These are phyloP conservation scores for zebrafish (Danio rerio) DNA, from an alignment of 2,113 vertebrate genomes.

Conservation along the genomic window GRCz12tu NC_133187.1:42488001-42488500, in stretches of 20 bases:
- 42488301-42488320: neutral
- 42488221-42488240: constrained; percentile 3
- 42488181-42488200: constrained; percentile 36
- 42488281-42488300: neutral
- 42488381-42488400: no score
- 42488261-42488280: neutral
- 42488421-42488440: no score
- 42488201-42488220: constrained; percentile 27
- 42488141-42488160: constrained; percentile 46
- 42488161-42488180: constrained; percentile 29
- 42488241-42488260: neutral
- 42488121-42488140: constrained; percentile 37
- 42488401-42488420: no score
- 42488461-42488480: no score
- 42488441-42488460: no score
- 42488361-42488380: no score
- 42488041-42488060: constrained; percentile 72
- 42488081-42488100: constrained; percentile 58
- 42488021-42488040: constrained; percentile 74
- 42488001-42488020: constrained; percentile 72
- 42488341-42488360: neutral
- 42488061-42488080: constrained; percentile 70
- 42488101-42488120: constrained; percentile 29
- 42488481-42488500: no score
- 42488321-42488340: neutral